Evolutionary conservation across 2,888 invertebrate genomes (phyloP).

Genomic region (Phyto melanocephala): DNA sequence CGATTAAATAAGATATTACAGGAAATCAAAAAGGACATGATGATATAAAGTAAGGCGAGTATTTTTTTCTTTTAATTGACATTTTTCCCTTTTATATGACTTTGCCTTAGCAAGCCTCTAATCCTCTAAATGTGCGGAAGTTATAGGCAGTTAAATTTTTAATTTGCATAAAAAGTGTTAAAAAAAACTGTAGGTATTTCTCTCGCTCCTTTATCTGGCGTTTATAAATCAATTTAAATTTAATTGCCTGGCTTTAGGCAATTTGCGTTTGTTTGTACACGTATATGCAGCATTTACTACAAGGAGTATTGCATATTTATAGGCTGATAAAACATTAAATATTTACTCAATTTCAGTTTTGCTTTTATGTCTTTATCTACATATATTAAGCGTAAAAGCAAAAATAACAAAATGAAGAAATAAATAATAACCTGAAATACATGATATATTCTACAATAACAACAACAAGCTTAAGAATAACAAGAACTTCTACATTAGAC

Average conservation of each 20-base stretch:
- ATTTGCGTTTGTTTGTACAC: neutral
- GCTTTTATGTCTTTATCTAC: conserved; percentile 27
- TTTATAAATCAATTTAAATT: conserved; percentile 20
- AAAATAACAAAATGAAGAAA: neutral
- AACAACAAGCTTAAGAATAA: neutral
- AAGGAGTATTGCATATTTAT: conserved; percentile 21
- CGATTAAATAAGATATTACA: too few species aligned
- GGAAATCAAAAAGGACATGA: too few species aligned
- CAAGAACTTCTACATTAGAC: neutral
- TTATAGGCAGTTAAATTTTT: neutral
- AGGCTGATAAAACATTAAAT: conserved; percentile 22
- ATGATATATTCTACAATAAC: neutral
- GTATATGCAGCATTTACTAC: neutral
- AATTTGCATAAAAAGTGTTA: neutral
- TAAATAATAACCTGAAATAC: neutral
- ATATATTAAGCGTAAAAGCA: neutral
- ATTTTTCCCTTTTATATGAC: too few species aligned
- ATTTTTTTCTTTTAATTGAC: too few species aligned
- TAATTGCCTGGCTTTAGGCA: neutral
- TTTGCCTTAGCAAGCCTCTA: neutral
- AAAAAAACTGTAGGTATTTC: neutral
- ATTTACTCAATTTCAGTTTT: conserved; percentile 8
- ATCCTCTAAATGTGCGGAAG: neutral
- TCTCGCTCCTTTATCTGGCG: neutral
- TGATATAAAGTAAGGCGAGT: too few species aligned